These are phyloP conservation scores for Drosophila kuntzei DNA, from an alignment of 2,888 invertebrate genomes.

Conservation along the genomic window DNA sequence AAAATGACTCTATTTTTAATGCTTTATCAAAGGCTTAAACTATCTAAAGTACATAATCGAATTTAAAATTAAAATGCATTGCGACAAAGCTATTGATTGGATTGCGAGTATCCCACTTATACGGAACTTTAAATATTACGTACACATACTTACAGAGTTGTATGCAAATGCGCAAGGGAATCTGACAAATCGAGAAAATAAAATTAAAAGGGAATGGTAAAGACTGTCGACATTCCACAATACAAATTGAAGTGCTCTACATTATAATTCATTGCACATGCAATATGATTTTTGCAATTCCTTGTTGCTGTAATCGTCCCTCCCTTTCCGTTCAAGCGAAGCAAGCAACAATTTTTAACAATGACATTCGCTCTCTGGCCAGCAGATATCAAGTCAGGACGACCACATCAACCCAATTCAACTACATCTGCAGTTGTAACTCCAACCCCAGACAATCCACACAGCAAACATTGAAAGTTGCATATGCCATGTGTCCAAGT, in stretches of 20 bases:
- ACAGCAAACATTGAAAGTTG: slow-evolving; percentile 46
- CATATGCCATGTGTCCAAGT: slow-evolving; percentile 58
- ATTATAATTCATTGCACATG: slow-evolving; percentile 73
- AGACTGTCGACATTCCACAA: slow-evolving; percentile 49
- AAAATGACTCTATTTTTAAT: background rate
- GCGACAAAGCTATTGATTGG: slow-evolving; percentile 29
- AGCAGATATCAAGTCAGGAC: slow-evolving; percentile 4
- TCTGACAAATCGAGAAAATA: slow-evolving; percentile 5
- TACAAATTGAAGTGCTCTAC: slow-evolving; percentile 64
- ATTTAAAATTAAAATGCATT: slow-evolving; percentile 4
- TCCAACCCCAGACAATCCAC: slow-evolving; percentile 2
- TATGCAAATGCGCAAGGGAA: slow-evolving; percentile 51
- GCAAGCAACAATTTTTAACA: slow-evolving; percentile 55
- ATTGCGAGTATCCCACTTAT: slow-evolving; percentile 8
- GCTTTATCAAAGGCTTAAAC: background rate
- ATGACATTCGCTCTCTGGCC: slow-evolving; percentile 61
- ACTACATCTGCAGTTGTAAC: slow-evolving; percentile 8
- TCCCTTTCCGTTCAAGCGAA: slow-evolving; percentile 17
- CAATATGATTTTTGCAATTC: slow-evolving; percentile 60
- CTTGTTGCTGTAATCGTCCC: slow-evolving; percentile 16
- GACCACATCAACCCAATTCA: background rate
- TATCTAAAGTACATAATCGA: background rate
- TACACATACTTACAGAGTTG: slow-evolving; percentile 14
- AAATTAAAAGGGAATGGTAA: background rate
- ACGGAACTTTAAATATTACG: slow-evolving; percentile 6